Evolutionary conservation across 2,113 vertebrate genomes (phyloP).

Genomic region (Periophthalmodon schlosseri): DNA sequence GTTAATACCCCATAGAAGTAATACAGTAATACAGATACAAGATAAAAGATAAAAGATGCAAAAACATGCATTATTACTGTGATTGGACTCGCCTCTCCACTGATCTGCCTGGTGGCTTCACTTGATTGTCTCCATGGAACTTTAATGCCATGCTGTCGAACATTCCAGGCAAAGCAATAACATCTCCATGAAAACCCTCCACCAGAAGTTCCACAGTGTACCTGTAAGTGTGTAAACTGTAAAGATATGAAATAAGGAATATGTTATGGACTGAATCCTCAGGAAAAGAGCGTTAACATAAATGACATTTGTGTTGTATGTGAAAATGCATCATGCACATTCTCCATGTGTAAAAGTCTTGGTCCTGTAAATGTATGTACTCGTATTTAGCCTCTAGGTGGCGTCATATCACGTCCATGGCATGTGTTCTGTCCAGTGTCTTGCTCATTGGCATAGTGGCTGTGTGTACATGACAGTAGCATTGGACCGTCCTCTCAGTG

Average conservation of each 20-base stretch:
- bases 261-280: constrained; percentile 67
- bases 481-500: constrained; percentile 19
- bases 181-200: too few relatives aligned
- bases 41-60: too few relatives aligned
- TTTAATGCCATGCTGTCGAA: background rate
- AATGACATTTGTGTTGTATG: constrained; percentile 14
- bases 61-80: too few relatives aligned
- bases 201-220: background rate
- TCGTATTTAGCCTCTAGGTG: constrained; percentile 30
- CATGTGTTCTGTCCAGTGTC: constrained; percentile 1
- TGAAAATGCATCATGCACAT: constrained; percentile 20
- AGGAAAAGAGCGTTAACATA: constrained; percentile 67
- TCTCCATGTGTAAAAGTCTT: constrained; percentile 37
- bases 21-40: too few relatives aligned
- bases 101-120: too few relatives aligned
- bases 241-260: background rate
- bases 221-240: background rate
- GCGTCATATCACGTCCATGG: background rate
- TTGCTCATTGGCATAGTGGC: constrained; percentile 8
- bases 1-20: too few relatives aligned
- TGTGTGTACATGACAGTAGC: constrained; percentile 16
- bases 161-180: too few relatives aligned
- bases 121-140: background rate
- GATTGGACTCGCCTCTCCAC: background rate
- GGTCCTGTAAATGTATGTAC: constrained; percentile 37